These are phyloP conservation scores for Heliconius ethilla DNA, from an alignment of 2,888 invertebrate genomes.

Conservation along the genomic window DNA sequence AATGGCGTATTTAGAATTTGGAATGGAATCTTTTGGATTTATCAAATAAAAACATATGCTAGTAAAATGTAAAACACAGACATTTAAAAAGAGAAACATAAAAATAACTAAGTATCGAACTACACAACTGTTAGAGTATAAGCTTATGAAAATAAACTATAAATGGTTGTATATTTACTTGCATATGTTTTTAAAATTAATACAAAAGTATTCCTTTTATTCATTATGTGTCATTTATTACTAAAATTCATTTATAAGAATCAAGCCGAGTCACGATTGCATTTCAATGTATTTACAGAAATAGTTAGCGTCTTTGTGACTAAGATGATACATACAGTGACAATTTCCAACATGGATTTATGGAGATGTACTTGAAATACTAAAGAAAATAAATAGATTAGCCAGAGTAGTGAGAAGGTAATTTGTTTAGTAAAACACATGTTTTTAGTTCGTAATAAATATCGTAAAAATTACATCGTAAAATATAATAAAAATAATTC, in stretches of 20 bases:
- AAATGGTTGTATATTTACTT: too few relatives aligned
- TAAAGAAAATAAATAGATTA: not conserved
- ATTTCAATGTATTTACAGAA: slow-evolving; percentile 37
- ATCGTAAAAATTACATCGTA: too few relatives aligned
- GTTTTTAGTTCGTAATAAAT: not conserved
- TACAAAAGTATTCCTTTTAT: slow-evolving; percentile 7
- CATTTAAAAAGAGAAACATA: too few relatives aligned
- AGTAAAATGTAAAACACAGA: too few relatives aligned
- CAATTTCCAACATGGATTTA: slow-evolving; percentile 11
- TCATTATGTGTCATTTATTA: slow-evolving; percentile 28
- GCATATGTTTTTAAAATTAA: not conserved
- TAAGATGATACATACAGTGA: slow-evolving; percentile 35
- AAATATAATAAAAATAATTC: too few relatives aligned
- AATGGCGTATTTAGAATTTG: too few relatives aligned
- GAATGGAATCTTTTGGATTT: too few relatives aligned
- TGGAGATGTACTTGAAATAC: slow-evolving; percentile 2
- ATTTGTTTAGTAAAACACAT: not conserved
- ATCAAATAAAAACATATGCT: too few relatives aligned
- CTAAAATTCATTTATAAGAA: slow-evolving; percentile 30
- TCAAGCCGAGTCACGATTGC: slow-evolving; percentile 37
- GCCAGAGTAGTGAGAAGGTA: not conserved
- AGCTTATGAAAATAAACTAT: too few relatives aligned
- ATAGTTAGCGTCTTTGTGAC: slow-evolving; percentile 39
- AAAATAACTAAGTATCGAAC: too few relatives aligned
- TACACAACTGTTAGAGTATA: too few relatives aligned